A percentile compares a stretch with the other conserved stretches of the same genome.
These are phyloP conservation scores for Drosophila monieri DNA, from an alignment of 2,888 invertebrate species.

Conservation along the genomic window DNA sequence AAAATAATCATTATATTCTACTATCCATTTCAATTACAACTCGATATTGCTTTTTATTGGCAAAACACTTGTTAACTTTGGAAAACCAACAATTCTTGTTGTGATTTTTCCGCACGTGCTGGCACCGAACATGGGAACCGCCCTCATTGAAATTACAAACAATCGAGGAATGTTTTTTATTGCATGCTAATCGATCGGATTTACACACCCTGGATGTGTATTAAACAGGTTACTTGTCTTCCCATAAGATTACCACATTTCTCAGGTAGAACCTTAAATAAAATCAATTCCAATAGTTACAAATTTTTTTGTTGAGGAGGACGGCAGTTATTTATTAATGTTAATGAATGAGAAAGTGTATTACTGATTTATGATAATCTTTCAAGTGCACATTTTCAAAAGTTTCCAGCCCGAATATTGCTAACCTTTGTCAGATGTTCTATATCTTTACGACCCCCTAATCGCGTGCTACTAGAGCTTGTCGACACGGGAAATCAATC, in stretches of 20 bases:
- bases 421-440: background rate
- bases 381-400: constrained; percentile 2
- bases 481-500: constrained; percentile 52
- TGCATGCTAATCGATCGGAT: constrained; percentile 34
- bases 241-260: constrained; percentile 11
- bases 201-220: constrained; percentile 30
- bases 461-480: constrained; percentile 28
- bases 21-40: background rate
- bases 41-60: background rate
- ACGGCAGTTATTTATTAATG: background rate
- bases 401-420: background rate
- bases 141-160: constrained; percentile 6
- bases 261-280: constrained; percentile 7
- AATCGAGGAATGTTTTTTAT: constrained; percentile 19
- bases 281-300: constrained; percentile 6
- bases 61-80: background rate
- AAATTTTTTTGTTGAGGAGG: background rate
- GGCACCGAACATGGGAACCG: constrained; percentile 26
- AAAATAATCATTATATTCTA: background rate
- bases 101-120: constrained; percentile 42
- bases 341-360: background rate
- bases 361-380: background rate
- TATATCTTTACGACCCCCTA: constrained; percentile 43
- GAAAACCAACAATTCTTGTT: constrained; percentile 14
- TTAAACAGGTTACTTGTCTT: constrained; percentile 18